Evolutionary conservation across 2,888 invertebrate genomes (phyloP).

Genomic region (Drosophila barbarae): DNA sequence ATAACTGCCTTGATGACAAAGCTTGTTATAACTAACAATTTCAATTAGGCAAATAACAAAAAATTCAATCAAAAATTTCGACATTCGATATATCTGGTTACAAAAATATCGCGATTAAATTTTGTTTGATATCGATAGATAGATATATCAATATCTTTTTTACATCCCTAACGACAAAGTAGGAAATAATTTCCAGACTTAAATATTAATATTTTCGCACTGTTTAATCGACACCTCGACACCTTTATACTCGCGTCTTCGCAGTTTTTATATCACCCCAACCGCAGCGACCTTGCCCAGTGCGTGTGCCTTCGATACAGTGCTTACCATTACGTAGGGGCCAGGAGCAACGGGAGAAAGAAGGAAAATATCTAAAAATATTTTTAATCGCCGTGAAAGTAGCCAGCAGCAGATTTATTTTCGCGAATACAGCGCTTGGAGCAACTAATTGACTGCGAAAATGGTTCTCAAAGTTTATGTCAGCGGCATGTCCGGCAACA

Average conservation of each 20-base stretch:
- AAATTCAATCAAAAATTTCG: too few species aligned
- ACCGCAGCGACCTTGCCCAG: constrained; percentile 49
- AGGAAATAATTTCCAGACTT: constrained; percentile 24
- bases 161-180: constrained; percentile 14
- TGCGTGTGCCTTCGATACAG: constrained; percentile 51
- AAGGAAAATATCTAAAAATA: constrained; percentile 70
- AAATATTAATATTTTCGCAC: constrained; percentile 41
- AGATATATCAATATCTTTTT: too few species aligned
- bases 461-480: constrained; percentile 96
- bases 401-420: constrained; percentile 29
- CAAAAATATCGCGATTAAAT: too few species aligned
- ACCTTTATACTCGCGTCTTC: constrained; percentile 37
- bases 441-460: constrained; percentile 60
- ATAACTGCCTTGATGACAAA: too few species aligned
- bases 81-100: too few species aligned
- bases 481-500: constrained; percentile 95
- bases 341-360: constrained; percentile 36
- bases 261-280: constrained; percentile 16
- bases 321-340: constrained; percentile 61
- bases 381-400: constrained; percentile 60
- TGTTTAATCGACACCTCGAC: constrained; percentile 33
- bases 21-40: too few species aligned
- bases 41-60: too few species aligned
- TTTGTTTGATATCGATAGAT: too few species aligned
- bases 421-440: constrained; percentile 36